Conservation (phyloP, 2,888 invertebrate genomes). For the Pardosa pseudoannulata region DNA sequence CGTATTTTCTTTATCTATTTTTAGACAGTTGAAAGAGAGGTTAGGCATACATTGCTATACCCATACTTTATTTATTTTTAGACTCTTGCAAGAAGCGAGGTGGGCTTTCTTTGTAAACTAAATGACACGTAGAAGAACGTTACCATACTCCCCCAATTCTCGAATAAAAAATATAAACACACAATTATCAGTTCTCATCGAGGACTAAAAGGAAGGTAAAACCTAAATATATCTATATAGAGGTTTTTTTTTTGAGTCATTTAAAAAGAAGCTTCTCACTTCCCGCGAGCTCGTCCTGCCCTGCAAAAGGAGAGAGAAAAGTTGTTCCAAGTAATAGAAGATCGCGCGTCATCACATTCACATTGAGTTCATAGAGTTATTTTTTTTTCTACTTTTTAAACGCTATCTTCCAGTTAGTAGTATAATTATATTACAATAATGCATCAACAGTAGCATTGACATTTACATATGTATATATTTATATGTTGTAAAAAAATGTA, state of each 20-base stretch:
- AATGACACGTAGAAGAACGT: background rate
- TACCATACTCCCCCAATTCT: slow-evolving; percentile 1
- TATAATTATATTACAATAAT: slow-evolving; percentile 66
- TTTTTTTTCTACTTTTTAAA: slow-evolving; percentile 57
- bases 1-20: no score
- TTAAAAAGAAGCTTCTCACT: no score
- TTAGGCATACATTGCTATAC: no score
- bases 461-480: slow-evolving; percentile 70
- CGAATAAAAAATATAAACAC: slow-evolving; percentile 10
- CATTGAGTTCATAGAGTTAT: slow-evolving; percentile 58
- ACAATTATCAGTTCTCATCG: background rate
- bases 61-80: no score
- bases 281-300: slow-evolving; percentile 19
- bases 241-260: no score
- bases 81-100: background rate
- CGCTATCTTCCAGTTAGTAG: slow-evolving; percentile 64
- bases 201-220: slow-evolving; percentile 2
- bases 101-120: background rate
- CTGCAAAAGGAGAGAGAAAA: slow-evolving; percentile 36
- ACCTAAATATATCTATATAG: background rate
- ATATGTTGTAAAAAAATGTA: slow-evolving; percentile 69
- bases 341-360: slow-evolving; percentile 56
- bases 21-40: no score
- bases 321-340: slow-evolving; percentile 23
- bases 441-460: slow-evolving; percentile 67